Base-by-base conservation (phyloP, 2,113 vertebrate species). In the Noturus placidus region DNA sequence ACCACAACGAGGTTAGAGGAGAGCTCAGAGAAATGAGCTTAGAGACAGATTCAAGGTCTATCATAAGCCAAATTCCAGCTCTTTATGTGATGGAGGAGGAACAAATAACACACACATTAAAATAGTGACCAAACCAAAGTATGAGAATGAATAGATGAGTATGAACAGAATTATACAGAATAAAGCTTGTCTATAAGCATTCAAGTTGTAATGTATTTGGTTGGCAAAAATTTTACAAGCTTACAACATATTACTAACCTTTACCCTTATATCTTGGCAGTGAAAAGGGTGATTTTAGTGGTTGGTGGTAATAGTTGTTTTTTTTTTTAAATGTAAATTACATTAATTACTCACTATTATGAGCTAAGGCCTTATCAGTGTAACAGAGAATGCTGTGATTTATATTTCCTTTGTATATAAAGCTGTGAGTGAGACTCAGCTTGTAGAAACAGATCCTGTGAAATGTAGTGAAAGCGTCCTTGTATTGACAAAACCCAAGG, bases 1-100 rank as follows among this genome's bases (percentile, higher is more conserved):
- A 87, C 89, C 87, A 84, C 89, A 88, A 59, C 42, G 82, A 70
- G 89, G 87, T 90, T 87, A 85, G 88, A 61, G 52, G 56, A 83
- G 59, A 85, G 67, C 70, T 87, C 69, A 54, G 42, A 57, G 56
- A 88, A 88, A 78, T 72, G 25, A 72, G 65, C 63, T 83, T 85
- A 88, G 76, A 88, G 70, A 88, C 78, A 63, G 69, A 78, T 83
- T 86, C 65, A 87, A 79, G 83, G 56, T 87, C 81, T 52, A n/a
- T 83, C 85, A 63, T 74, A 85, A 76, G 65, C 56, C 79, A 87
- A 84, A 78, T 54, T 81, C 54, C 56, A 14, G 9, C 10, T 59
- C 30, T 81, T 59, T 54, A 81, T 35, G 57, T 42, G 50, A 67
- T 1, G 3, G 14, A 14, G 33, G 67, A 83, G 11, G 22, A 22